Percentiles rank a stretch among this genome's conserved stretches.
Conservation (phyloP, 2,797 vertebrate species). For the Eospalax fontanierii region DNA sequence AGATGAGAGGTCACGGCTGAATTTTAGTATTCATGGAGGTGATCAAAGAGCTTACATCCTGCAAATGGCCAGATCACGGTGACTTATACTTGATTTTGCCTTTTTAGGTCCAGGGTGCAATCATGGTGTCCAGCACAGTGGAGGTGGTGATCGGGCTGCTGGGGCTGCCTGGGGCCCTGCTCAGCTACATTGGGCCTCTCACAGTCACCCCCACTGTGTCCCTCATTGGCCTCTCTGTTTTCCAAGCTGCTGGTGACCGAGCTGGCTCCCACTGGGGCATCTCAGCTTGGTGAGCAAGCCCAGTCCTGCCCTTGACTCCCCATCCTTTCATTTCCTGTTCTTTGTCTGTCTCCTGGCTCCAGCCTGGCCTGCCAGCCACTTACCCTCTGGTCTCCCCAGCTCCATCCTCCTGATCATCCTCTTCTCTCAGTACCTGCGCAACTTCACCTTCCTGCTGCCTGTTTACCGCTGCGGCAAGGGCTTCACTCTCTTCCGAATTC, state of each 20-base stretch:
- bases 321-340: neutral
- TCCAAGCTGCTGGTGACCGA: constrained; percentile 94
- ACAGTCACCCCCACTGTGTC: constrained; percentile 97
- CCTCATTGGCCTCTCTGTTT: constrained; percentile 96
- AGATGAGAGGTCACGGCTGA: neutral
- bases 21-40: neutral
- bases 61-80: neutral
- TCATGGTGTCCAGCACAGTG: constrained; percentile 95
- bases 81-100: constrained; percentile 35
- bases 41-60: neutral
- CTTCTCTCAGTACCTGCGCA: constrained; percentile 96
- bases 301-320: neutral
- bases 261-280: constrained; percentile 98
- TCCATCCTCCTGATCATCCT: constrained; percentile 95
- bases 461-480: constrained; percentile 92
- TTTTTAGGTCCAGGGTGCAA: constrained; percentile 96
- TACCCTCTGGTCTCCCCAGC: constrained; percentile 87
- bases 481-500: constrained; percentile 90
- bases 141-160: constrained; percentile 94
- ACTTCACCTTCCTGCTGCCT: constrained; percentile 92
- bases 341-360: neutral
- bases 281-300: constrained; percentile 92
- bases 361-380: neutral
- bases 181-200: constrained; percentile 96
- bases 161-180: constrained; percentile 95